Conservation (phyloP, 1,140 invertebrate species). For the Brachionus rubens region DNA sequence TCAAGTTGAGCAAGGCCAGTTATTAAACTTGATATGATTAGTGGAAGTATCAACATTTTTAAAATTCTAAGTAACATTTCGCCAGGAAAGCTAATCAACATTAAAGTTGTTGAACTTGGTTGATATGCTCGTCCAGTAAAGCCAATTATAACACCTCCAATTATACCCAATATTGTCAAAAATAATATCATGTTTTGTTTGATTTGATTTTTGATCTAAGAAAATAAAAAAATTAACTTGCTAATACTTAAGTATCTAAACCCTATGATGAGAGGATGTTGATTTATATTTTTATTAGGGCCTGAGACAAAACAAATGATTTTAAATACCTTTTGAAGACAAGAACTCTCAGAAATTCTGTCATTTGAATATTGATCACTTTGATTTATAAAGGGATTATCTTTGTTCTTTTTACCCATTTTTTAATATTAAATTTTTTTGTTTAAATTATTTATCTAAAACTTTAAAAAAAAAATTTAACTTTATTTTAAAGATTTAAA, state of each 20-base stretch:
- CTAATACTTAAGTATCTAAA: no score
- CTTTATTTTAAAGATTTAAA: not conserved
- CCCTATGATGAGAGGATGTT: no score
- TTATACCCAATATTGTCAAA: slow-evolving; percentile 56
- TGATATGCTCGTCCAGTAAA: slow-evolving; percentile 50
- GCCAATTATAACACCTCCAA: slow-evolving; percentile 55
- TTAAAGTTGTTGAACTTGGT: not conserved
- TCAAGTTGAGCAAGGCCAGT: slow-evolving; percentile 56
- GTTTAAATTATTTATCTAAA: not conserved
- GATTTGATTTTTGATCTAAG: slow-evolving; percentile 22
- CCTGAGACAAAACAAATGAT: no score
- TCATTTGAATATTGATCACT: not conserved
- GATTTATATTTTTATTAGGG: no score
- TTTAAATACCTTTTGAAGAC: not conserved
- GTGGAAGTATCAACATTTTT: slow-evolving; percentile 63
- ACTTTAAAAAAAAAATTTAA: not conserved
- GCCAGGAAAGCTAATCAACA: slow-evolving; percentile 59
- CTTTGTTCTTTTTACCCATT: slow-evolving; percentile 12
- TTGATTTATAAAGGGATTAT: not conserved
- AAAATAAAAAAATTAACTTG: no score
- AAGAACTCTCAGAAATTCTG: not conserved
- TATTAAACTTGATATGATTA: slow-evolving; percentile 62
- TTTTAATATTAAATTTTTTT: no score
- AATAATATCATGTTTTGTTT: slow-evolving; percentile 49
- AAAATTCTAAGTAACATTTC: slow-evolving; percentile 63